Conservation (phyloP, 1,140 invertebrate genomes). For the Macrobrachium nipponense region DNA sequence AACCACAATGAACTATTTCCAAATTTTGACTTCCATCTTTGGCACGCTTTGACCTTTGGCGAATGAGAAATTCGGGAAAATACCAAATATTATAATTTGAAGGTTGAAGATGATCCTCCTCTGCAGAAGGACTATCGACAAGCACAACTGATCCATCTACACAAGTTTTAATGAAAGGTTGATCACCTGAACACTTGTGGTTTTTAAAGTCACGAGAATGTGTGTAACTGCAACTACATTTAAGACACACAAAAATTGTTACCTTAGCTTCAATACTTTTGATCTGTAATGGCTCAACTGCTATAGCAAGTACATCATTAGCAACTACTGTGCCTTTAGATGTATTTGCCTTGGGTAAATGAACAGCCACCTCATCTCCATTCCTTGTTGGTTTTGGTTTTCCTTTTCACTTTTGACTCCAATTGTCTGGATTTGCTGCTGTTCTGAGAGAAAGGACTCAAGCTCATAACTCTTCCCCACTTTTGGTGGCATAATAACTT, state of each 20-base stretch:
- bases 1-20: slow-evolving; percentile 31
- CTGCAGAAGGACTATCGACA: not conserved
- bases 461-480: too few relatives aligned
- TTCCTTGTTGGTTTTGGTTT: not conserved
- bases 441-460: too few relatives aligned
- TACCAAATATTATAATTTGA: slow-evolving; percentile 21
- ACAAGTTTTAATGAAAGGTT: slow-evolving; percentile 15
- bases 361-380: not conserved
- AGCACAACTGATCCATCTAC: slow-evolving; percentile 38
- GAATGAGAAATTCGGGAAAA: slow-evolving; percentile 43
- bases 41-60: not conserved
- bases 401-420: too few relatives aligned
- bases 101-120: slow-evolving; percentile 9
- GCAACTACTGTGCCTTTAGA: not conserved
- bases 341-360: slow-evolving; percentile 19
- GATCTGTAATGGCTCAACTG: slow-evolving; percentile 46
- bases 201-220: slow-evolving; percentile 24
- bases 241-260: slow-evolving; percentile 43
- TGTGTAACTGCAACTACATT: slow-evolving; percentile 43
- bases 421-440: too few relatives aligned
- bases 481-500: too few relatives aligned
- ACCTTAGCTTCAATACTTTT: slow-evolving; percentile 36
- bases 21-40: not conserved
- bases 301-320: slow-evolving; percentile 46
- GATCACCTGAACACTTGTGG: slow-evolving; percentile 27